Conservation (phyloP, 2,113 vertebrate genomes). For the Vimba vimba region DNA sequence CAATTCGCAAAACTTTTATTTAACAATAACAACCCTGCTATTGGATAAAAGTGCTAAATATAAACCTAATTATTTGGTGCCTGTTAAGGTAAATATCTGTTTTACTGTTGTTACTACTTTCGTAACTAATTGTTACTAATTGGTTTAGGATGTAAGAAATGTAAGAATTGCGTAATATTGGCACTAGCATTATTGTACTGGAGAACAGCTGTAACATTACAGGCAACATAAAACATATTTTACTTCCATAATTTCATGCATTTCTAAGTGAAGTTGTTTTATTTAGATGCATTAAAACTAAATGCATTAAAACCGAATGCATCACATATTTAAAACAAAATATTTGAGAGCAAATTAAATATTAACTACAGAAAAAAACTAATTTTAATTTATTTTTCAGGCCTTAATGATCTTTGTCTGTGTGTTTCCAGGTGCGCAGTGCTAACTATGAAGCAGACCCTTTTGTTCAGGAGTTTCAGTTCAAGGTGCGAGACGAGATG, state of each 20-base stretch:
- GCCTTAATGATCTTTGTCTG: no score
- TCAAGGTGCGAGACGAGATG: conserved; percentile 98
- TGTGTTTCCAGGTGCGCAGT: conserved; percentile 86
- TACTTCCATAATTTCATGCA: no score
- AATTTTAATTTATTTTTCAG: background rate
- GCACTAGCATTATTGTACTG: no score
- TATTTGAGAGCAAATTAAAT: background rate
- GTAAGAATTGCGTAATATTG: no score
- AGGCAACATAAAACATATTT: background rate
- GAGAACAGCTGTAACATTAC: background rate
- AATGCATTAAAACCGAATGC: background rate
- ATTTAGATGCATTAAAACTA: background rate
- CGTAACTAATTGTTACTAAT: background rate
- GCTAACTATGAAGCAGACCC: conserved; percentile 98
- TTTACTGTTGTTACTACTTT: background rate
- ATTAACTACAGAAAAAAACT: background rate
- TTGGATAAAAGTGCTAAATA: no score
- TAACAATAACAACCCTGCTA: background rate
- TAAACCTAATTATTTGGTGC: background rate
- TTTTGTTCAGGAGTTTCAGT: conserved; percentile 97
- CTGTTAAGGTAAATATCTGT: background rate
- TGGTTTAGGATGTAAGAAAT: background rate
- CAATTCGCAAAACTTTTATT: background rate
- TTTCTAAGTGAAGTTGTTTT: background rate
- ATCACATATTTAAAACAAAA: background rate